Evolutionary conservation across 2,113 vertebrate genomes (phyloP).

Genomic region (Pomatorhinus ruficollis): DNA sequence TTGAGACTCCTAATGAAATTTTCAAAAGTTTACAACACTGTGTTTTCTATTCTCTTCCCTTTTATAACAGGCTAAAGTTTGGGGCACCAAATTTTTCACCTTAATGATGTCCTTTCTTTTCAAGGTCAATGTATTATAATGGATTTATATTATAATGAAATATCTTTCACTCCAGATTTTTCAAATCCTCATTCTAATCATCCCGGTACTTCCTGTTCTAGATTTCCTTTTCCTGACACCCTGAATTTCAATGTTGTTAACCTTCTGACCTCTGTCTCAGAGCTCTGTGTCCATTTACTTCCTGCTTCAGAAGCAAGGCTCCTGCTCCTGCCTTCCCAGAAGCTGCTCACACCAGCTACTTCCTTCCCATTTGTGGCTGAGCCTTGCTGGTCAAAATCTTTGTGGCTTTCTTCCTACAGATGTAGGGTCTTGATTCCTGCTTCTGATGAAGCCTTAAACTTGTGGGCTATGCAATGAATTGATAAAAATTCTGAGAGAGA

Average conservation of each 20-base stretch:
- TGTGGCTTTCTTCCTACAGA: neutral
- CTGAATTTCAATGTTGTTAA: neutral
- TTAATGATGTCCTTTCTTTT: neutral
- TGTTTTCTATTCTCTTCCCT: neutral
- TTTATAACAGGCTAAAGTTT: neutral
- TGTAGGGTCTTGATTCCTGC: neutral
- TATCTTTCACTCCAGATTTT: neutral
- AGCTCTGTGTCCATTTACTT: neutral
- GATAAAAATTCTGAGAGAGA: neutral
- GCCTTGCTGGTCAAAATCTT: neutral
- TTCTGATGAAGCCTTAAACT: neutral
- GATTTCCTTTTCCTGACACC: neutral
- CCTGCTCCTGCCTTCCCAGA: neutral
- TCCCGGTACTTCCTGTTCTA: neutral
- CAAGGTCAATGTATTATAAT: neutral
- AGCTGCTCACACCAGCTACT: neutral
- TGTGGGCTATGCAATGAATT: neutral
- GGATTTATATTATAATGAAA: neutral
- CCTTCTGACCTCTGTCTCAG: neutral
- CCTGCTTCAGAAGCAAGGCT: neutral
- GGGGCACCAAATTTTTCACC: neutral
- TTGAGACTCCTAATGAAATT: neutral
- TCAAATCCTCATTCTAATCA: neutral
- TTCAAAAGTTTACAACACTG: neutral
- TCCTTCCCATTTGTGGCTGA: neutral